Evolutionary conservation across 1,140 invertebrate genomes (phyloP), one percentile per base, ranked within the genome.

Genomic region (Wasmannia auropunctata): DNA sequence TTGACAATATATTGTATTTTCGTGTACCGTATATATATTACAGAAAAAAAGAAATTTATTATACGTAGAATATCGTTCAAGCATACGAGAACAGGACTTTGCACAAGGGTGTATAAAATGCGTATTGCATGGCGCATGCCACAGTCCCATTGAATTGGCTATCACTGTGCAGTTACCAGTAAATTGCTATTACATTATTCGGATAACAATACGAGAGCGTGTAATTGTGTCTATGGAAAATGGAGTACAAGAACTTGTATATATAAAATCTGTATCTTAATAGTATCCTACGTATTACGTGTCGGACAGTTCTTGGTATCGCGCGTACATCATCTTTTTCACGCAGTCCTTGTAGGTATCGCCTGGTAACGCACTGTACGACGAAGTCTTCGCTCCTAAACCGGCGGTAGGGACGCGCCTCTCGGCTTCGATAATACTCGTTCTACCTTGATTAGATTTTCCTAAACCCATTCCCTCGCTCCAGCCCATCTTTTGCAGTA

Each of bases 401-500:
- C 97, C 98, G 54, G 96, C 97, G 37, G 96, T 97, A 87, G 96
- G 96, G 67, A 96, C 96, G 85, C 97, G 95, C 81, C 96, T 95
- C 91, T 97, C 96, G 46, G 96, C 96, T 96, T 98, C 97, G 86
- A 99, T 98, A 67, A 99, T 98, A 65, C 97, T 98, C 8, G 98
- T 98, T 90, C 98, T 96, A n/a, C 99, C 99, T 95, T 99, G 99
- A 93, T 98, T 98, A 46, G 96, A 96, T 93, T 98, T 98, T 5
- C 99, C 99, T 14, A 99, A 95, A 0, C 99, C 99, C 96, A 98
- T 97, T 1, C 99, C 99, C 94, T 99, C 98, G 7, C 97, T 98
- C 99, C 99, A 99, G 0, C 99, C 99, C 99, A 99, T 99, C 95
- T 99, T 99, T 95, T 99, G 98, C 58, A 99, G 94, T 90, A 99